Percentiles rank a stretch among this genome's conserved stretches.
Conservation (phyloP, 2,888 invertebrate genomes). For the Unio pictorum region DNA sequence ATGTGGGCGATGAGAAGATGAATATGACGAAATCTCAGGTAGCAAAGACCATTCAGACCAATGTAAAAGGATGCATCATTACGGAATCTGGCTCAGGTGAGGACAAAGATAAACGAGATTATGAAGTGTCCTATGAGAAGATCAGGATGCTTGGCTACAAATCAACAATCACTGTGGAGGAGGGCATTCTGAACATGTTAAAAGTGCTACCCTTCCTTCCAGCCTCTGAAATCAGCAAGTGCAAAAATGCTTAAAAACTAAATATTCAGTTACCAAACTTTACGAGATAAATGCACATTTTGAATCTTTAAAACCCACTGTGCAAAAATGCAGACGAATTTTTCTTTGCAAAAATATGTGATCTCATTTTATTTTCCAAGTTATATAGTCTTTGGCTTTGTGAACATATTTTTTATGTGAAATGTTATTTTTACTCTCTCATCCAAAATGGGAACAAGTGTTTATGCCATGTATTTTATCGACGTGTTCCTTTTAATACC, state of each 20-base stretch:
- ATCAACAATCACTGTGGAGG: constrained; percentile 62
- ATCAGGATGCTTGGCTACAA: constrained; percentile 64
- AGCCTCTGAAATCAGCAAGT: constrained; percentile 36
- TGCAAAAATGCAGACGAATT: no score
- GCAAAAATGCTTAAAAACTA: constrained; percentile 36
- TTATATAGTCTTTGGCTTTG: no score
- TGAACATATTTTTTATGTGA: no score
- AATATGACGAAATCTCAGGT: constrained; percentile 69
- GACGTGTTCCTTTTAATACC: no score
- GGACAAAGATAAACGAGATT: constrained; percentile 71
- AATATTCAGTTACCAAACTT: no score
- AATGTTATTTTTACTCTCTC: no score
- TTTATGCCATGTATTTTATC: no score
- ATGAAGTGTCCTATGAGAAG: constrained; percentile 68
- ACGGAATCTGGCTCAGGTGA: constrained; percentile 58
- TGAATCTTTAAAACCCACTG: no score
- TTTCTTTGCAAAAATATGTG: no score
- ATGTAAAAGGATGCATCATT: constrained; percentile 60
- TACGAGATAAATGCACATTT: no score
- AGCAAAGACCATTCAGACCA: constrained; percentile 59
- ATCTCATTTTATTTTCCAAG: no score
- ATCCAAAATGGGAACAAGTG: no score
- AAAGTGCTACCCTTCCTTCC: constrained; percentile 63
- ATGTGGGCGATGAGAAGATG: constrained; percentile 70
- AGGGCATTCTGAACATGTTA: constrained; percentile 64